These are phyloP conservation scores for Rhinogobio ventralis DNA, from an alignment of 2,797 vertebrate genomes.

Conservation along the genomic window DNA sequence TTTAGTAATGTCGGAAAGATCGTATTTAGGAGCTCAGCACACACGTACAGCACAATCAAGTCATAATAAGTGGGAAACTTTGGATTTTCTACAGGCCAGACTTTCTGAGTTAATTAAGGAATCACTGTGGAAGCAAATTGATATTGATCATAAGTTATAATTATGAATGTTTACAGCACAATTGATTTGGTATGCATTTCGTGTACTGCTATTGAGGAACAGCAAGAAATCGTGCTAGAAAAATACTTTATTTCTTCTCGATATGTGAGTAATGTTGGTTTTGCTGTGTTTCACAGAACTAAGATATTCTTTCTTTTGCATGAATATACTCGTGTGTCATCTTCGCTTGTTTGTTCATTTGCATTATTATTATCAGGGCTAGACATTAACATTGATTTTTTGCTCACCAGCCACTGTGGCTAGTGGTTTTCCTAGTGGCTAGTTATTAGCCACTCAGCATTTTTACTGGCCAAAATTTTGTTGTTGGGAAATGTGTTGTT, in stretches of 20 bases:
- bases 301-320: neutral
- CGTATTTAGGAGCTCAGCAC: neutral
- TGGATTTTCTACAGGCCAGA: neutral
- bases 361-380: neutral
- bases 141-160: conserved; percentile 14
- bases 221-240: neutral
- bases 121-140: conserved; percentile 9
- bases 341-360: neutral
- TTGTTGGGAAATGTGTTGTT: too few species aligned
- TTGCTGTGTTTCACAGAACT: too few species aligned
- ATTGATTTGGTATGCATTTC: neutral
- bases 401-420: too few species aligned
- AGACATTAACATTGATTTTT: too few species aligned
- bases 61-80: neutral
- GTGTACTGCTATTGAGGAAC: neutral
- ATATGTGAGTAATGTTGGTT: too few species aligned
- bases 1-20: neutral
- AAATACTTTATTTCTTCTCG: neutral
- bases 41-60: neutral
- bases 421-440: too few species aligned
- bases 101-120: neutral
- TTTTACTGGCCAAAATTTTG: too few species aligned
- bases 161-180: neutral
- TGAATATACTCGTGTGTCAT: neutral
- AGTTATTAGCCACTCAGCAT: too few species aligned